Evolutionary conservation across 2,888 invertebrate species (phyloP).

Genomic region (Subacronicta megacephala): DNA sequence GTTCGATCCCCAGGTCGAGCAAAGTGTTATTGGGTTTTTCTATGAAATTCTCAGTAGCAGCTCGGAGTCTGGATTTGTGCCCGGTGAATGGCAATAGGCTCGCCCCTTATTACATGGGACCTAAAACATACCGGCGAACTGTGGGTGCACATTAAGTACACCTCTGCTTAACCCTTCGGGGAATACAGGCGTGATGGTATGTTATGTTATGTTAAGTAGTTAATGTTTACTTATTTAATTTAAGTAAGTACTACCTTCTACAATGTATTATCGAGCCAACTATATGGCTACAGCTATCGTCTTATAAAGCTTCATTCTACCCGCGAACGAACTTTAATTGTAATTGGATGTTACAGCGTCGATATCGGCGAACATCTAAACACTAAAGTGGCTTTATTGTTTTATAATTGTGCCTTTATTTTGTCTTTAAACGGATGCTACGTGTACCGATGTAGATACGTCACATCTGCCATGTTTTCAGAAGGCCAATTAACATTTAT

Average conservation of each 20-base stretch:
- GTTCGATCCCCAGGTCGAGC: no score
- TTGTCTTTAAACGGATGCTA: slow-evolving; percentile 25
- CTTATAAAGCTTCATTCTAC: slow-evolving; percentile 65
- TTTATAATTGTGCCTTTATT: slow-evolving; percentile 40
- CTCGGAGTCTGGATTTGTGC: no score
- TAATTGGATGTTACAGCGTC: slow-evolving; percentile 47
- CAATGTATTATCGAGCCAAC: slow-evolving; percentile 1
- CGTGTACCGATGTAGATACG: slow-evolving; percentile 23
- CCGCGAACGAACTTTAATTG: slow-evolving; percentile 44
- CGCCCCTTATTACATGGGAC: no score
- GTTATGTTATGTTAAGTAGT: no score
- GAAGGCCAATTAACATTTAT: slow-evolving; percentile 1
- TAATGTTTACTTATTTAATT: not conserved
- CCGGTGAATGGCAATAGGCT: no score
- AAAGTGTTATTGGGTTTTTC: no score
- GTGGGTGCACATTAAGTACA: no score
- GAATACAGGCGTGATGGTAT: no score
- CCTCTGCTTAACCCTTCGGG: no score
- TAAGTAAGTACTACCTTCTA: not conserved
- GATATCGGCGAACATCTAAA: slow-evolving; percentile 47
- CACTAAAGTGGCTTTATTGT: slow-evolving; percentile 37
- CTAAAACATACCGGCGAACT: no score
- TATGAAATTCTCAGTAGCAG: no score
- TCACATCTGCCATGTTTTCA: slow-evolving; percentile 21
- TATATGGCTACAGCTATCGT: slow-evolving; percentile 19